Base-by-base conservation (phyloP, 2,797 vertebrate species). In the Champsocephalus gunnari region DNA sequence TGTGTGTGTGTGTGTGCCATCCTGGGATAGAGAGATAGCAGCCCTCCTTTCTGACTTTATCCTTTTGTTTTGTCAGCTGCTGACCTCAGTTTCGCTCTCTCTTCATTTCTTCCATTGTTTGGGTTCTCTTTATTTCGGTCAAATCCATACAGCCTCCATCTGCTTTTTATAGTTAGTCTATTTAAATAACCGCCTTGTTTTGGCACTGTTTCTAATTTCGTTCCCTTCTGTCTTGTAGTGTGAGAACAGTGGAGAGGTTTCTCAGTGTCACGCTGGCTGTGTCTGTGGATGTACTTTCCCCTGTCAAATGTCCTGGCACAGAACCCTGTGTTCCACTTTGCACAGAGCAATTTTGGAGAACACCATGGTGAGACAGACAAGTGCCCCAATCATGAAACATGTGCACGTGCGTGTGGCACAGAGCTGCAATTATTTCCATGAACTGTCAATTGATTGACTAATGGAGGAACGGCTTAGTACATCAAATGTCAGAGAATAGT, bases 21-120 rank as follows among this genome's bases (percentile, higher is more conserved):
- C 72, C 87, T 90, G 92, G 92, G 88, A 89, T 85, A 84, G 87
- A 92, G 88, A 85, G 85, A 92, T 92, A 88, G 72, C 74, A 59
- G 77, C 75, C 60, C 75, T 87, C 77, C 65, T 86, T 88, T 92
- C 80, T 88, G 79, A 87, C 80, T 89, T 88, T 81, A 85, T 86
- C 80, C 81, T 81, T 87, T 91, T 93, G 92, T 93, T 93, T 90
- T 92, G 86, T 92, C 91, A 92, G 92, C 89, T 92, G 90, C 76
- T 83, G 87, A 87, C 87, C 83, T 58, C 76, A 55, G 59, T 86
- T 71, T 85, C 62, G 81, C 54, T 82, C 64, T 41, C 53, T 47
- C 11, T 72, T 44, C 38, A 44, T 78, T 74, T 75, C 75, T 56
- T 61, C 49, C 75, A 75, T 84, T 90, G 74, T 91, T 80, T 81